Base-by-base conservation (phyloP, 2,113 vertebrate species). In the Onychostruthus taczanowskii region DNA sequence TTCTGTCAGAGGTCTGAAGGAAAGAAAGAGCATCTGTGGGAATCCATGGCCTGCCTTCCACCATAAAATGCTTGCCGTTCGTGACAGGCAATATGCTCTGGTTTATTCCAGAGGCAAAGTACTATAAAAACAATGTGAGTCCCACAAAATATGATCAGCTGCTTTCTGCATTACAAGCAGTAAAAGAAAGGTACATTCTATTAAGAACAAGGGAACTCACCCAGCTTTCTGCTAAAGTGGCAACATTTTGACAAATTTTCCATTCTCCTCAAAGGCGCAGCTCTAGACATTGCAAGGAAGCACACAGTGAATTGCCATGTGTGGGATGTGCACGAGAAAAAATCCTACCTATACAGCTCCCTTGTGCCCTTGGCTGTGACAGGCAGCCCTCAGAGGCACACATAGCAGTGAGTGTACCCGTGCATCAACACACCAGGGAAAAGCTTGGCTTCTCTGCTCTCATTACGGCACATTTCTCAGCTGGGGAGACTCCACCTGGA, bases 111-210 rank as follows among this genome's bases (percentile, higher is more conserved):
- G 52, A 87, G 66, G 26, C 24, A 17, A 63, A 92, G 28, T 68
- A 58, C 66, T 81, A 16, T 35, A 88, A 87, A 92, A 95, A 72
- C 69, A 72, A 39, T 18, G 21, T 75, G 66, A 89, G 31, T 58
- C 33, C 41, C 66, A 64, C n/a, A 53, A 66, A 89, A 79, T 67
- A 50, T 1, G 30, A 84, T 90, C 83, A 84, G 72, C 88, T 93
- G 87, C 63, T 95, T 96, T 95, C 85, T 72, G 52, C 90, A 90
- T 95, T 90, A 96, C 18, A 73, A 87, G 49, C 55, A 66, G 56
- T 84, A 66, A 94, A 96, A 87, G 31, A 90, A 95, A 93, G 61
- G 56, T 73, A 82, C 26, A 0, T 93, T 95, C 76, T 92, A 59
- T 84, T 89, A 89, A 95, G 88, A 87, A 61, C 62, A 78, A 86